Evolutionary conservation across 2,797 vertebrate genomes (phyloP).

Genomic region (Macropus fuliginosus): DNA sequence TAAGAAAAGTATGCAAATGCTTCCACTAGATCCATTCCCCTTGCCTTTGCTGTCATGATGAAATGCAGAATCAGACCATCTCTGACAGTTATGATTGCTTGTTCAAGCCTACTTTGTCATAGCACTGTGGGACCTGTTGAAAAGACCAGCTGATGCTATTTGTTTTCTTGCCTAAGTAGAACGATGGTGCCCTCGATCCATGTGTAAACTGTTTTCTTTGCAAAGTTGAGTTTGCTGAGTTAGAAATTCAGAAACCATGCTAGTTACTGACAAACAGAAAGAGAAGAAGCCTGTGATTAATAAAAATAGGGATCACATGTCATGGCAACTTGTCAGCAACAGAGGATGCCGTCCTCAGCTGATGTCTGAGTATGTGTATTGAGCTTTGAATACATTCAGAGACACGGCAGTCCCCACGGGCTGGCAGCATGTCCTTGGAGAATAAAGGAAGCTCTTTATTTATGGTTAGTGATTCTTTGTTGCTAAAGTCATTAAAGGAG

Average conservation of each 20-base stretch:
- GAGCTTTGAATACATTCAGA: constrained; percentile 49
- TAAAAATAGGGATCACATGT: constrained; percentile 66
- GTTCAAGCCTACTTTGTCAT: constrained; percentile 44
- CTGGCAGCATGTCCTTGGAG: constrained; percentile 26
- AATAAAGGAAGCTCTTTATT: constrained; percentile 40
- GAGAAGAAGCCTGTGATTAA: constrained; percentile 55
- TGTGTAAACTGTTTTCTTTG: constrained; percentile 61
- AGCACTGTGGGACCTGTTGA: not conserved
- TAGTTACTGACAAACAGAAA: constrained; percentile 64
- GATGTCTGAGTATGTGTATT: constrained; percentile 80
- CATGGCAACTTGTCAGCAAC: constrained; percentile 68
- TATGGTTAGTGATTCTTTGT: constrained; percentile 11
- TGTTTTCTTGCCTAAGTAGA: constrained; percentile 42
- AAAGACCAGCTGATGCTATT: constrained; percentile 28
- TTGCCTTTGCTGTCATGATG: constrained; percentile 33
- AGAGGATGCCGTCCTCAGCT: constrained; percentile 70
- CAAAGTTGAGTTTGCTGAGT: constrained; percentile 48
- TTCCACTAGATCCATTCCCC: not conserved
- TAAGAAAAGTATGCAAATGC: constrained; percentile 47
- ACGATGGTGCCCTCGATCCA: constrained; percentile 37
- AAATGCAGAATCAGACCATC: constrained; percentile 16
- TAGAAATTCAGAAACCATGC: constrained; percentile 63
- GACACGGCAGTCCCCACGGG: constrained; percentile 41
- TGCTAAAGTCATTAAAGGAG: constrained; percentile 14
- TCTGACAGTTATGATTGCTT: constrained; percentile 40